These are phyloP conservation scores for Tinamus major DNA, from an alignment of 2,797 vertebrate genomes.

Conservation along the genomic window DNA sequence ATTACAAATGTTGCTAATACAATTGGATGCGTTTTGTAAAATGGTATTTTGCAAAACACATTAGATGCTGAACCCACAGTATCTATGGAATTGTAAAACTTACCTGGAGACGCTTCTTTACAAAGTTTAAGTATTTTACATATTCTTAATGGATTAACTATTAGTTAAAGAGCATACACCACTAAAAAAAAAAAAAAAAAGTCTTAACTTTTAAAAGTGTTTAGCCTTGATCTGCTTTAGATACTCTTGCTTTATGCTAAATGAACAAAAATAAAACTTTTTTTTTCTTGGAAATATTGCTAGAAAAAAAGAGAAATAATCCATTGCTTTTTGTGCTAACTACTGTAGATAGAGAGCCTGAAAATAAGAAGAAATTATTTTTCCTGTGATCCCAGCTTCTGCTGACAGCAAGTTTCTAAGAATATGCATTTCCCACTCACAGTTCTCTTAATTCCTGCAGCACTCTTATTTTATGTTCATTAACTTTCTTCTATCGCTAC, in stretches of 20 bases:
- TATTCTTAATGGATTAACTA: background rate
- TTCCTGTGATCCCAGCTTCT: constrained; percentile 18
- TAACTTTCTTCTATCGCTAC: constrained; percentile 17
- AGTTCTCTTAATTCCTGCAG: constrained; percentile 43
- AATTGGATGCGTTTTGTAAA: too few relatives aligned
- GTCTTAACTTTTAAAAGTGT: background rate
- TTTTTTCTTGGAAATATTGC: background rate
- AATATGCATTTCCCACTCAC: constrained; percentile 5
- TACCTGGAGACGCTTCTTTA: background rate
- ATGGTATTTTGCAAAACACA: background rate
- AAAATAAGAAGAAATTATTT: constrained; percentile 29
- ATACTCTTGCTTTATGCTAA: background rate
- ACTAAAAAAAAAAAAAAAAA: background rate
- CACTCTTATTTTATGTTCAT: constrained; percentile 10
- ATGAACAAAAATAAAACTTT: background rate
- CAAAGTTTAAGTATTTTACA: background rate
- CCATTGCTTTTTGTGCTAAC: background rate
- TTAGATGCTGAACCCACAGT: background rate
- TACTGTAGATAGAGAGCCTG: background rate
- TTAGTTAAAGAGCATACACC: background rate
- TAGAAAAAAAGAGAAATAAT: background rate
- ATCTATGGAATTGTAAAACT: background rate
- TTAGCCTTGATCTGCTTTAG: background rate
- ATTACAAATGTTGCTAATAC: too few relatives aligned
- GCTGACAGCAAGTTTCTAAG: constrained; percentile 40